Base-by-base conservation (phyloP, 1,140 invertebrate genomes). In the Rhagoletis zephyria region DNA sequence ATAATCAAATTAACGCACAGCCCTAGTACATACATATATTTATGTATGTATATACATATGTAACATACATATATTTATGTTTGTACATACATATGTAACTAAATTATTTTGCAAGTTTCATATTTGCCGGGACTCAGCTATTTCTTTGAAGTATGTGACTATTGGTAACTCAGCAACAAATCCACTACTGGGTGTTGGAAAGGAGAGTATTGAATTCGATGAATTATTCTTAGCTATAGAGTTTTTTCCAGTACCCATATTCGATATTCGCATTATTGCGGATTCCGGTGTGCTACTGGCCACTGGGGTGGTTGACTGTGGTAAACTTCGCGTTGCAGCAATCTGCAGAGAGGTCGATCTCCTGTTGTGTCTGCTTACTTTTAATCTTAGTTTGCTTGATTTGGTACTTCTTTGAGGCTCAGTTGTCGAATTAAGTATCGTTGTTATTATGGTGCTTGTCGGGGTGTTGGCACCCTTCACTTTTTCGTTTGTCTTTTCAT, bases 261-360 rank as follows among this genome's bases (percentile, higher is more conserved):
- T 81, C 19, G 48, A 81, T 81, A 81, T 81, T 56, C 74, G 51
- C 74, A 81, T 81, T 81, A 81, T 81, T 56, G 74, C 74, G n/a
- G 74, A 81, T 56, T 81, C 74, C 74, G 74, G 74, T 19, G 74
- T 81, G 48, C 74, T 81, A 56, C 74, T 81, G 10, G 48, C 19
- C n/a, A 81, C 19, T 30, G 74, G 45, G 7, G 74, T 59, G 19
- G 74, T 81, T 48, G 74, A 10, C n/a, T 51, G 74, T 30, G 42
- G 16, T 2, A 56, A 12, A 56, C 9, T 81, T 3, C 9, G 19
- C 16, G 74, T 81, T 56, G 74, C 56, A 81, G 6, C 56, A 4
- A 59, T 81, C 56, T 81, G 45, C 7, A 30, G 7, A 45, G 48
- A 48, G 10, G n/a, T 56, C 10, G 74, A n/a, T 81, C 48, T 19